These are phyloP conservation scores for Chunga burmeisteri DNA, from an alignment of 2,113 vertebrate genomes.

Conservation along the genomic window DNA sequence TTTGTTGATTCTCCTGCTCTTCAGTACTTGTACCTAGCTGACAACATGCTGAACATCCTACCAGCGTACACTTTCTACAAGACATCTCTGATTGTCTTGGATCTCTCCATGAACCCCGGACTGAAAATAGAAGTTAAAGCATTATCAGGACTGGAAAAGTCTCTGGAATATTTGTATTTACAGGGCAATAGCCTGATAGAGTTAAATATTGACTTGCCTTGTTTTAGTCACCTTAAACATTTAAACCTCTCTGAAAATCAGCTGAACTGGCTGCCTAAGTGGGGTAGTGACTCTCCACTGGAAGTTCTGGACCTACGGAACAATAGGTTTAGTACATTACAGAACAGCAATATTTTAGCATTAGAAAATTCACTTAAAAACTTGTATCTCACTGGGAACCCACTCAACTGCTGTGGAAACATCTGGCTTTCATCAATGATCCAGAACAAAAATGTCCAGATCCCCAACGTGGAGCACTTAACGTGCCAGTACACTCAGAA, in stretches of 20 bases:
- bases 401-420: conserved; percentile 89
- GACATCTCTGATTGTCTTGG: conserved; percentile 79
- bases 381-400: conserved; percentile 89
- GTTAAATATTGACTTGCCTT: conserved; percentile 81
- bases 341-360: conserved; percentile 76
- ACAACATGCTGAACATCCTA: conserved; percentile 78
- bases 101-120: conserved; percentile 86
- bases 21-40: conserved; percentile 79
- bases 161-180: conserved; percentile 82
- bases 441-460: conserved; percentile 77
- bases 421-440: conserved; percentile 81
- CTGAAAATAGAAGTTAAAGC: conserved; percentile 77
- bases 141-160: conserved; percentile 83
- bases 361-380: conserved; percentile 85
- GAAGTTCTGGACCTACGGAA: conserved; percentile 90
- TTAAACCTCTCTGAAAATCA: conserved; percentile 89
- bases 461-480: conserved; percentile 77
- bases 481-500: conserved; percentile 77
- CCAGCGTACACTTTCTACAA: conserved; percentile 75
- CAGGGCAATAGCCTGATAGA: conserved; percentile 78
- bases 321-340: conserved; percentile 86
- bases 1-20: conserved; percentile 76
- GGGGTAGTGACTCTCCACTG: conserved; percentile 78
- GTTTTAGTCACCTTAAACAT: conserved; percentile 77
- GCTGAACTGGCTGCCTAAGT: conserved; percentile 78